Percentiles rank a stretch among this genome's conserved stretches.
These are phyloP conservation scores for Aporophyla lueneburgensis DNA, from an alignment of 2,888 invertebrate genomes.

Conservation along the genomic window DNA sequence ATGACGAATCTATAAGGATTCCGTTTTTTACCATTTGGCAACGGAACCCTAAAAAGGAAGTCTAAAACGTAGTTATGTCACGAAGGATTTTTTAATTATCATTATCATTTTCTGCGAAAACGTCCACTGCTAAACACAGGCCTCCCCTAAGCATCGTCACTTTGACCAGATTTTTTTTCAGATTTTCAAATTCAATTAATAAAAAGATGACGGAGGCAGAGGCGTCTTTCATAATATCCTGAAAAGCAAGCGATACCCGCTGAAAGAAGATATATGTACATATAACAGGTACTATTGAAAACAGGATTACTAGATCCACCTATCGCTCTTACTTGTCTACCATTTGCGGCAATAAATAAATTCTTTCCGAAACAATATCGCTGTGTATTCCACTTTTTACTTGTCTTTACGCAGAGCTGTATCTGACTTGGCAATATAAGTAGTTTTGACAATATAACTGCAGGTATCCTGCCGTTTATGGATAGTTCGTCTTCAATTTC, in stretches of 20 bases:
- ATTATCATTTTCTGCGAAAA: background rate
- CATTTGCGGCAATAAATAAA: conserved; percentile 43
- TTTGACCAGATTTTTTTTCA: background rate
- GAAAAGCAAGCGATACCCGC: background rate
- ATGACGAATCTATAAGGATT: too few relatives aligned
- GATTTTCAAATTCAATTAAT: background rate
- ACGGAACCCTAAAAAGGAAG: background rate
- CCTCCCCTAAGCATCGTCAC: background rate
- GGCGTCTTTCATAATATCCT: background rate
- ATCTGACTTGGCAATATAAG: conserved; percentile 47
- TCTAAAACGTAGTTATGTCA: background rate
- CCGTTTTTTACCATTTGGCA: too few relatives aligned
- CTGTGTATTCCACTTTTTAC: conserved; percentile 47
- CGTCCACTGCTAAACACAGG: background rate
- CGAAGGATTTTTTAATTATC: background rate
- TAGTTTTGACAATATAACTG: conserved; percentile 57
- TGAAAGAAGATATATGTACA: background rate
- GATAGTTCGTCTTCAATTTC: conserved; percentile 40
- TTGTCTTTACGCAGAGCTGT: conserved; percentile 22
- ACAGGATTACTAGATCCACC: conserved; percentile 1
- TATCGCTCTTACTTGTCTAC: conserved; percentile 16
- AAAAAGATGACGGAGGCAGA: too few relatives aligned
- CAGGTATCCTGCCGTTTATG: conserved; percentile 42
- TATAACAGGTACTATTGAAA: conserved; percentile 1
- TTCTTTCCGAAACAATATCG: conserved; percentile 42